Conservation (phyloP, 2,888 invertebrate species). For the Cerastis leucographa region DNA sequence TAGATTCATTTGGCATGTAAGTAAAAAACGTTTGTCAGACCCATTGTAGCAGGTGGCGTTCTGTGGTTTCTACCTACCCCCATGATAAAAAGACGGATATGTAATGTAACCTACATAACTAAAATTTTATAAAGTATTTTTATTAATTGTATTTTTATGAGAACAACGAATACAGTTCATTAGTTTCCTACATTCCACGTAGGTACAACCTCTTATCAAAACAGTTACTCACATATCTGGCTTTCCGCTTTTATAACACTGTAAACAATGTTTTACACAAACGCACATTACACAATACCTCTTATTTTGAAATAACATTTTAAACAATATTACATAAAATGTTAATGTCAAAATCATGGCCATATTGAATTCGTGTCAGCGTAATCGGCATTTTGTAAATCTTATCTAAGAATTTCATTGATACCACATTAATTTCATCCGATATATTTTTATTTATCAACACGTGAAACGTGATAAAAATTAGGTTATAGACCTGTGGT, state of each 20-base stretch:
- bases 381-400: constrained; percentile 16
- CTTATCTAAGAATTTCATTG: constrained; percentile 38
- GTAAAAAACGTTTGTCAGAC: too few species aligned
- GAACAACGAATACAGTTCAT: constrained; percentile 15
- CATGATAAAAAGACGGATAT: background rate
- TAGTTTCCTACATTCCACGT: background rate
- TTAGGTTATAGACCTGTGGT: constrained; percentile 7
- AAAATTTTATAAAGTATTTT: background rate
- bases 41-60: background rate
- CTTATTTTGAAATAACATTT: background rate
- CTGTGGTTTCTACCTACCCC: background rate
- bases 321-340: background rate
- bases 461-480: constrained; percentile 27
- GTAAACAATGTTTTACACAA: constrained; percentile 26
- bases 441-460: constrained; percentile 36
- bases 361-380: constrained; percentile 38
- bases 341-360: constrained; percentile 30
- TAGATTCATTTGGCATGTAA: too few species aligned
- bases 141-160: background rate
- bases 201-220: constrained; percentile 38
- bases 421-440: constrained; percentile 14
- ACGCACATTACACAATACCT: background rate
- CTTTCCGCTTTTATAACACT: constrained; percentile 9
- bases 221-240: constrained; percentile 33
- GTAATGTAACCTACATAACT: background rate